Evolutionary conservation across 1,140 invertebrate genomes (phyloP).

Genomic region (Galleria mellonella): DNA sequence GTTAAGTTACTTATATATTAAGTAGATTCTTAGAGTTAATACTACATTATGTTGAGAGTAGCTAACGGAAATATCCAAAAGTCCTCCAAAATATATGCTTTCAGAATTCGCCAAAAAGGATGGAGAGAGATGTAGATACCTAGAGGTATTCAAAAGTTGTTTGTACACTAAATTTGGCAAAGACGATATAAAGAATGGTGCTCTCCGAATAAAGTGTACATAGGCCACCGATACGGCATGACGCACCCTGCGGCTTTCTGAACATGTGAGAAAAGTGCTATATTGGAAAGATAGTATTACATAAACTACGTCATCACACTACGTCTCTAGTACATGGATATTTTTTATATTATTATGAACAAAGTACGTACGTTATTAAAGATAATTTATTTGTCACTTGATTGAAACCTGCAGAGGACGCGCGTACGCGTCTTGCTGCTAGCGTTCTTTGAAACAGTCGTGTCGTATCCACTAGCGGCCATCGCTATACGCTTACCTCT

Average conservation of each 20-base stretch:
- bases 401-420: constrained; percentile 3
- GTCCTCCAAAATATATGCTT: constrained; percentile 39
- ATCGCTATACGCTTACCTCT: not conserved
- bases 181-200: constrained; percentile 14
- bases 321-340: constrained; percentile 23
- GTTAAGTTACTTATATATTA: constrained; percentile 20
- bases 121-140: constrained; percentile 19
- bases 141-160: constrained; percentile 18
- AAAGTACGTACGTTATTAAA: constrained; percentile 12
- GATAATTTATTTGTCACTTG: constrained; percentile 16
- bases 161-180: constrained; percentile 31
- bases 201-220: not conserved
- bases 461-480: not conserved
- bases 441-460: too few species aligned
- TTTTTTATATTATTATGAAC: constrained; percentile 11
- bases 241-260: not conserved
- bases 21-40: constrained; percentile 23
- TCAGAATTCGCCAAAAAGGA: constrained; percentile 26
- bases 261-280: constrained; percentile 15
- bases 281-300: constrained; percentile 16
- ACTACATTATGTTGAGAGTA: constrained; percentile 29
- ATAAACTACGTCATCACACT: constrained; percentile 21
- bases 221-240: not conserved
- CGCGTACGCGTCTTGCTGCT: not conserved
- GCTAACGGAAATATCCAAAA: constrained; percentile 50